phyloP scores from a whole-genome alignment of 1,140 invertebrate genomes.

The Trichogramma pretiosum region DNA sequence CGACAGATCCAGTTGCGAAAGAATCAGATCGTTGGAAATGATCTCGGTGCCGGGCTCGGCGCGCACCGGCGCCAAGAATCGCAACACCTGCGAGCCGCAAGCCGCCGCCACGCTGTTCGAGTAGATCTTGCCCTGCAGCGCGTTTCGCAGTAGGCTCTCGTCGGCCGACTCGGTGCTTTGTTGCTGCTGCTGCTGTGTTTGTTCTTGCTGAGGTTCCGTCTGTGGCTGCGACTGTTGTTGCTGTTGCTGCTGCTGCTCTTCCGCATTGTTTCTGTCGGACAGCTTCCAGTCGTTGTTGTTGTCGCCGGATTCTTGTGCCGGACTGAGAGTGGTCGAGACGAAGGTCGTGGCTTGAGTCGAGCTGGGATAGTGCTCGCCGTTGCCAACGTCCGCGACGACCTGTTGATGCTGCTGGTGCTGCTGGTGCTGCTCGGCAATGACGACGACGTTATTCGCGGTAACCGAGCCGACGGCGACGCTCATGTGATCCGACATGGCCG shows the following conservation, averaged over 20 bases:
- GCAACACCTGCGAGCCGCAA: too few relatives aligned
- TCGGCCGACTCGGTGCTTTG: slow-evolving; percentile 49
- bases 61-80: too few relatives aligned
- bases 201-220: too few relatives aligned
- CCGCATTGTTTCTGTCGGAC: slow-evolving; percentile 57
- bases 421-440: too few relatives aligned
- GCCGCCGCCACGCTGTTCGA: slow-evolving; percentile 24
- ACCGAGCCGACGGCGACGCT: slow-evolving; percentile 12
- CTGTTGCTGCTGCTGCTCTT: too few relatives aligned
- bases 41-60: too few relatives aligned
- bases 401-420: too few relatives aligned
- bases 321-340: slow-evolving; percentile 23
- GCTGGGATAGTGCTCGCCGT: slow-evolving; percentile 15
- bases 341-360: background rate
- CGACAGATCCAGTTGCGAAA: slow-evolving; percentile 64
- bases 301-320: slow-evolving; percentile 40
- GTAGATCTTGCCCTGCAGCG: slow-evolving; percentile 61
- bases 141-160: slow-evolving; percentile 69
- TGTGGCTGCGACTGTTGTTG: too few relatives aligned
- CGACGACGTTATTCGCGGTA: too few relatives aligned
- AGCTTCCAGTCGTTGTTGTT: slow-evolving; percentile 76
- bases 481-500: too few relatives aligned
- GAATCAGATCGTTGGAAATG: slow-evolving; percentile 62
- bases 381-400: slow-evolving; percentile 10
- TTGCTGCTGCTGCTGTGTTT: too few relatives aligned